Evolutionary conservation across 2,888 invertebrate species (phyloP).

Genomic region (Phaedon cochleariae): DNA sequence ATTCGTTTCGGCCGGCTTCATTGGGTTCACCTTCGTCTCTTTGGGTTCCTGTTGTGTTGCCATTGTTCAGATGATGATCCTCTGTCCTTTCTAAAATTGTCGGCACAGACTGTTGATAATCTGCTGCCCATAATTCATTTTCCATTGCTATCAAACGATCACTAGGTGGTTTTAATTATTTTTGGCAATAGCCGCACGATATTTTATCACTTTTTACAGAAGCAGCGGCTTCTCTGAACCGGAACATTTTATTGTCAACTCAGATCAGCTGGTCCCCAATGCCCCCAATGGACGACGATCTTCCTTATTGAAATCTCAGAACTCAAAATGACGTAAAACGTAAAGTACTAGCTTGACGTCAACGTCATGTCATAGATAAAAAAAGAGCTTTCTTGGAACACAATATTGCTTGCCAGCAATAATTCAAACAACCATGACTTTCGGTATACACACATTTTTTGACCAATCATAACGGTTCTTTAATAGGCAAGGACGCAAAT

Average conservation of each 20-base stretch:
- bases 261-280: constrained; percentile 62
- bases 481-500: no score
- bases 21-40: constrained; percentile 45
- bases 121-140: constrained; percentile 56
- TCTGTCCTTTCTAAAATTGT: constrained; percentile 53
- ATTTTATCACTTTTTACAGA: constrained; percentile 55
- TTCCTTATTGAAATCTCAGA: no score
- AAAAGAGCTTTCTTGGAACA: no score
- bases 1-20: constrained; percentile 46
- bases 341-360: no score
- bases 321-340: no score
- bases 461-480: no score
- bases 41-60: constrained; percentile 48
- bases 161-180: constrained; percentile 42
- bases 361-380: no score
- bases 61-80: constrained; percentile 55
- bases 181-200: constrained; percentile 46
- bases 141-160: constrained; percentile 53
- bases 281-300: constrained; percentile 58
- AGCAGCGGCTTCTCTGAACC: constrained; percentile 51
- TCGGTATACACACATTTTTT: no score
- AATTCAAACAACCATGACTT: no score
- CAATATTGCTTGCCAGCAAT: no score
- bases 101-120: constrained; percentile 57
- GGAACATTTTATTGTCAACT: constrained; percentile 62